Base-by-base conservation (phyloP, 92 coral and sea anemone genomes). In the Heteractis magnifica region DNA sequence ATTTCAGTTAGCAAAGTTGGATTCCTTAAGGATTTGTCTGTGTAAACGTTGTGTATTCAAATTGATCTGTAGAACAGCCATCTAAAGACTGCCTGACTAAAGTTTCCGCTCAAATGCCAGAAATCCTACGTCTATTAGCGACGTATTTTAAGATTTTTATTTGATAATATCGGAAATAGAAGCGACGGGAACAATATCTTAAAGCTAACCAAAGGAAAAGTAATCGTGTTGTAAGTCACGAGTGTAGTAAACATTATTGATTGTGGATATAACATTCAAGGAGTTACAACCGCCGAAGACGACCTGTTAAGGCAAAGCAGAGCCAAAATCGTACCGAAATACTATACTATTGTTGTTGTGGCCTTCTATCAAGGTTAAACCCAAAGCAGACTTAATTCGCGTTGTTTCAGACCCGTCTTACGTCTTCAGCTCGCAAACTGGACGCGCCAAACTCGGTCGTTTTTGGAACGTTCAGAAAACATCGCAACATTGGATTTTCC, bases 1-100 rank as follows among this genome's bases (percentile, higher is more conserved):
- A 78, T 87, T 49, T 76, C 93, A 81, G 85, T 88, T 81, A 82
- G 85, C 23, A 77, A 71, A 87, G 87, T 77, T 65, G 88, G 79
- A 83, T 85, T 78, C 93, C 85, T 82, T 86, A 85, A 60, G 98
- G 93, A 92, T 94, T 94, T 89, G 59, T 68, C 86, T 92, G 77
- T 82, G 92, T 92, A 83, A 91, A 87, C 91, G 79, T 65, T 71
- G 82, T 79, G 92, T 87, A 94, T 89, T 93, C 94, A 91, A 93
- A 93, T 93, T 77, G 77, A 80, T 85, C 86, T 79, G 77, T 52
- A 50, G 58, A 51, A 84, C 79, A 49, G 68, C 78, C 81, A 83
- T 71, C 87, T 55, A 70, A 70, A 77, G 34, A 71, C 78, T 44
- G 15, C 51, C 55, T 34, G 44, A 23, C 19, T 79, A 51, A 71